Conservation (phyloP, 2,797 vertebrate genomes). For the Philypnodon macrostomus region DNA sequence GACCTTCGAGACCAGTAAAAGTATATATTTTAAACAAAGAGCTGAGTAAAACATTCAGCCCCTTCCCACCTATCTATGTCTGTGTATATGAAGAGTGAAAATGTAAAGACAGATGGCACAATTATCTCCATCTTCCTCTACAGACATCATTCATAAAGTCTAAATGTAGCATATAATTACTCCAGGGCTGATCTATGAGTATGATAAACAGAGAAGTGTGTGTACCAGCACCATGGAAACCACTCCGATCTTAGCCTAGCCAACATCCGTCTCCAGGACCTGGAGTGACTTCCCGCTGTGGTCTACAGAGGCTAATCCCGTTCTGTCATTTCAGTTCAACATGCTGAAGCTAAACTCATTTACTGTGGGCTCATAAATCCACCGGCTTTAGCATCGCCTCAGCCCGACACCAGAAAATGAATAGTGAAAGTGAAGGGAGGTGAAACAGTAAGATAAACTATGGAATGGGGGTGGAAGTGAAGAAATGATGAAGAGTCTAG, state of each 20-base stretch:
- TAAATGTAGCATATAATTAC: slow-evolving; percentile 5
- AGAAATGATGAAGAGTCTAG: no score
- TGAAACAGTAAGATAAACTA: background rate
- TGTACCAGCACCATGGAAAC: slow-evolving; percentile 10
- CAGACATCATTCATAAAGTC: slow-evolving; percentile 1
- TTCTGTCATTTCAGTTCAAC: background rate
- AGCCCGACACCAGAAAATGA: background rate
- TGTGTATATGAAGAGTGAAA: background rate
- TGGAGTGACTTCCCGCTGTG: slow-evolving; percentile 5
- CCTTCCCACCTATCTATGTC: background rate
- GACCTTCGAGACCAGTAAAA: no score
- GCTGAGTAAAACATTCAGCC: no score
- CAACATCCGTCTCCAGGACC: slow-evolving; percentile 6
- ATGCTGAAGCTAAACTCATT: background rate
- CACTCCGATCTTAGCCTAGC: background rate
- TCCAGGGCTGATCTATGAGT: background rate
- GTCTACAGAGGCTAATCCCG: background rate
- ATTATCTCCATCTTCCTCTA: background rate
- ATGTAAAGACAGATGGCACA: background rate
- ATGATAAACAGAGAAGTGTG: background rate
- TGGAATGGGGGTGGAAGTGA: background rate
- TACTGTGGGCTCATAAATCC: background rate
- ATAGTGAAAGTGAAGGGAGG: background rate
- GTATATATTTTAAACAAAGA: no score
- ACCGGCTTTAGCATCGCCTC: background rate